These are phyloP conservation scores for Takifugu ocellatus DNA, from an alignment of 2,797 vertebrate genomes.

Conservation along the genomic window DNA sequence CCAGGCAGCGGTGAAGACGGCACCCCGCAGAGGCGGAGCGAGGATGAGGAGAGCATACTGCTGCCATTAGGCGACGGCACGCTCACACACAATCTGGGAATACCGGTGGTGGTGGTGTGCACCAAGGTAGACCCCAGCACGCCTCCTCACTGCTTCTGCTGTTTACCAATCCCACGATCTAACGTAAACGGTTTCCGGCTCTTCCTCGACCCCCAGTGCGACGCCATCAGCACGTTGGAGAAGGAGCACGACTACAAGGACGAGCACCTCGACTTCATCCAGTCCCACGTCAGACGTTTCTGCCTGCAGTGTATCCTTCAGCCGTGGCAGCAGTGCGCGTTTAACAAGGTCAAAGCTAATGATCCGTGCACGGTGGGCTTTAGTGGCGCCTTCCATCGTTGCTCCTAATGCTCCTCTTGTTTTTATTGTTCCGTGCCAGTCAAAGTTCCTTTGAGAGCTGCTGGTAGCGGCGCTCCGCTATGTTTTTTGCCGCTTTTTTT, in stretches of 20 bases:
- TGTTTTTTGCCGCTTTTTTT: no score
- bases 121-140: slow-evolving; percentile 81
- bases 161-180: not conserved
- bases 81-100: slow-evolving; percentile 94
- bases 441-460: slow-evolving; percentile 15
- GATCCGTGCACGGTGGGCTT: no score
- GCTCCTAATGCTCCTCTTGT: not conserved
- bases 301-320: slow-evolving; percentile 98
- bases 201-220: slow-evolving; percentile 79
- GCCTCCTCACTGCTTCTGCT: not conserved
- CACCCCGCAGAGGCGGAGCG: slow-evolving; percentile 89
- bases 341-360: no score
- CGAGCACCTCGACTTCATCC: slow-evolving; percentile 98
- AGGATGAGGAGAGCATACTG: slow-evolving; percentile 89
- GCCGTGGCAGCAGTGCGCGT: no score
- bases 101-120: slow-evolving; percentile 95
- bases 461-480: no score
- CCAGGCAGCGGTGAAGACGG: slow-evolving; percentile 90
- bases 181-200: no score
- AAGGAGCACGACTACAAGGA: slow-evolving; percentile 99
- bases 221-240: slow-evolving; percentile 93
- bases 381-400: not conserved
- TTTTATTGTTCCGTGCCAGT: not conserved
- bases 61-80: slow-evolving; percentile 94
- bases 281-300: slow-evolving; percentile 93